These are phyloP conservation scores for Danaus chrysippus DNA, from an alignment of 2,888 invertebrate species.

Conservation along the genomic window DNA sequence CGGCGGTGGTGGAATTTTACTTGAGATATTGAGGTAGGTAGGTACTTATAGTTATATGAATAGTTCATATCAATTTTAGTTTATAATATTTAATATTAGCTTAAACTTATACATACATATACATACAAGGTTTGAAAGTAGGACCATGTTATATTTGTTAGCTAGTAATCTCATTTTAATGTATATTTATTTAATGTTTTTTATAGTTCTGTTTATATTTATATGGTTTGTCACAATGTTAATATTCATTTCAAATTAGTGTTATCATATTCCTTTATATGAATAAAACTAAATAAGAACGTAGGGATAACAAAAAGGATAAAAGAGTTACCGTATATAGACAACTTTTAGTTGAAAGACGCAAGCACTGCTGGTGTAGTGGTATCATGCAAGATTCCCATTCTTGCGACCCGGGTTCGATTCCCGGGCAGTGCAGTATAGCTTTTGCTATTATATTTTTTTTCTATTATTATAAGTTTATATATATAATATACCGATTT, in stretches of 20 bases:
- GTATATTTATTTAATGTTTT: too few species aligned
- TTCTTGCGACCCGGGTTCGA: slow-evolving; percentile 98
- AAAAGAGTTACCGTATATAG: not conserved
- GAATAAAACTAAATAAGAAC: not conserved
- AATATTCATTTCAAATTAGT: not conserved
- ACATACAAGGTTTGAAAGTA: too few species aligned
- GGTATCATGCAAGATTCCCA: slow-evolving; percentile 99
- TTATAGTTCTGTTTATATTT: too few species aligned
- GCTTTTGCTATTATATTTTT: slow-evolving; percentile 1
- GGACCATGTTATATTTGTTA: too few species aligned
- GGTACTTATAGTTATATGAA: slow-evolving; percentile 26
- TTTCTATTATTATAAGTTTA: slow-evolving; percentile 2
- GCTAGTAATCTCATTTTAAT: too few species aligned
- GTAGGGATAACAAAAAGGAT: not conserved
- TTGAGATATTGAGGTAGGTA: slow-evolving; percentile 39
- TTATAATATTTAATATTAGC: too few species aligned
- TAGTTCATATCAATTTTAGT: not conserved
- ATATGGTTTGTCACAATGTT: too few species aligned
- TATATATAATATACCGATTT: not conserved
- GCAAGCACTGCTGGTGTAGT: slow-evolving; percentile 95
- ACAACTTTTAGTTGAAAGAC: rapidly evolving
- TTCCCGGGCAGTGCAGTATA: slow-evolving; percentile 91
- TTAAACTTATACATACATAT: too few species aligned
- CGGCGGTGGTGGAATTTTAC: slow-evolving; percentile 43
- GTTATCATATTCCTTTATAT: not conserved